Evolutionary conservation across 2,888 invertebrate species (phyloP), one percentile per base, ranked within the genome.

Genomic region (Sesia apiformis): DNA sequence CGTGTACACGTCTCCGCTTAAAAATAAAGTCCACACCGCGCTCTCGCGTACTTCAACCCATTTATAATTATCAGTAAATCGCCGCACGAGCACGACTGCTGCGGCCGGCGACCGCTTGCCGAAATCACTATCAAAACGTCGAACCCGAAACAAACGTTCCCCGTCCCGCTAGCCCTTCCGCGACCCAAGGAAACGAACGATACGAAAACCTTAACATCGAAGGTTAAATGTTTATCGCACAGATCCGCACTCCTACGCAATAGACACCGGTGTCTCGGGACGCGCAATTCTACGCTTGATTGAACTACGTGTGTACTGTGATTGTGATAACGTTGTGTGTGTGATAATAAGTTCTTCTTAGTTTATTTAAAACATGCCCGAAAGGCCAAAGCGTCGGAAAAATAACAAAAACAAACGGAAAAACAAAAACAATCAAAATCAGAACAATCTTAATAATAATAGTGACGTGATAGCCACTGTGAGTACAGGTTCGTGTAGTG

Each of bases 51-150:
- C 87, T 87, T 85, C 82, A 79, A 84, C 79, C 77, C 80, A 84
- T 87, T 86, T 88, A 87, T 84, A 88, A 89, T 89, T 88, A 89
- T 88, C 87, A 89, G 88, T 88, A 88, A 88, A 88, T 81, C 86
- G 82, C 77, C 73, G 83, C 78, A 76, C 81, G 82, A 77, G 85
- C 81, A 80, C 82, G 84, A 84, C 84, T 81, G 82, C 78, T 80
- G 80, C 77, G 74, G 73, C 69, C 79, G 80, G 80, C 79, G 72
- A 74, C 76, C 77, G 81, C 76, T 81, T 77, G 83, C 79, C 67
- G 72, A 84, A 84, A 74, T 74, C 66, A 72, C 71, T 71, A 70
- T 69, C 69, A 67, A 72, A 76, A 78, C 72, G 71, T 76, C 75
- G 69, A 76, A 74, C 66, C 63, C 67, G 69, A 72, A 67, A 69